Evolutionary conservation across 2,113 vertebrate species (phyloP), one percentile per base, ranked within the genome.

Genomic region (Catharus minimus): DNA sequence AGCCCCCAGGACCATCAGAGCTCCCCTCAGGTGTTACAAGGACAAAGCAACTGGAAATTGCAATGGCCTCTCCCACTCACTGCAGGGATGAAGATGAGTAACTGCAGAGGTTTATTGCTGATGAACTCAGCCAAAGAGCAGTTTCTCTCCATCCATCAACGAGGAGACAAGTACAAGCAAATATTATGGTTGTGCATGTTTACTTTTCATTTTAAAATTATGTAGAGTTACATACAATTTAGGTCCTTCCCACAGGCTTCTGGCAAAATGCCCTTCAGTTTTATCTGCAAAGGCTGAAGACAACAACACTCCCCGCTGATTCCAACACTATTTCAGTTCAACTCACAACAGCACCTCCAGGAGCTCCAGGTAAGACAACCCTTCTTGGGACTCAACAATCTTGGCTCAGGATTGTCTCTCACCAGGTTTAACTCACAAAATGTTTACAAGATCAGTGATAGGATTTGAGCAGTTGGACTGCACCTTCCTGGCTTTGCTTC

Each of bases 181-280:
- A 93, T 89, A 90, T 90, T 92, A 93, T 89, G 89, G 81, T 50
- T 83, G 32, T 24, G 60, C 32, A 41, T 95, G 89, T 95, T 94
- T 94, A 91, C 90, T 92, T 90, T 93, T 95, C 91, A 93, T 91
- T 94, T 92, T 53, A 68, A 92, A 93, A 89, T 87, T 44, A 92
- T 79, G 87, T 91, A 92, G 82, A 82, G 86, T 88, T 86, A 76
- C 46, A 91, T 7, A 94, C 73, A 88, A 83, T 82, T 62, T 78
- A 72, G 89, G 83, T 64, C 77, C 90, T 92, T 83, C 87, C 92
- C 82, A 93, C 88, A 86, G 66, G 76, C 73, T 93, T 43, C 92
- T 93, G 95, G 92, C 93, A 95, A 90, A 65, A 82, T 7, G 91
- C 93, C 93, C 64, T 76, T 79, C 0, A 0, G 62, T 90, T 89